phyloP scores from a whole-genome alignment of 2,113 vertebrate species.

The Apodemus sylvaticus region DNA sequence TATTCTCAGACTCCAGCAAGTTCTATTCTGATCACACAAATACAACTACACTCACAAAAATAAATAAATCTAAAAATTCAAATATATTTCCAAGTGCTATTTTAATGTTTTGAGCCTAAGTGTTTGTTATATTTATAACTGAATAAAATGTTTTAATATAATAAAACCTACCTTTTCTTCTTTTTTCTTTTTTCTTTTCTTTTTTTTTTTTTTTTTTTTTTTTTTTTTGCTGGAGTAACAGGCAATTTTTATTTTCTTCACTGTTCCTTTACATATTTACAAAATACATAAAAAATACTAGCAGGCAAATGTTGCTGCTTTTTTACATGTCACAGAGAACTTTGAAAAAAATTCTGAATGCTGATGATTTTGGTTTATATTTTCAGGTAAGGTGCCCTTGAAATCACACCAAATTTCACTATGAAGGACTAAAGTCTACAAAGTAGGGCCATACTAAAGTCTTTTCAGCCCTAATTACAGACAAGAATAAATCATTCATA shows the following conservation, averaged over 20 bases:
- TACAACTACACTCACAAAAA: neutral
- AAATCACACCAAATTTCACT: neutral
- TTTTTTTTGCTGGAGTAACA: neutral
- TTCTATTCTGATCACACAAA: neutral
- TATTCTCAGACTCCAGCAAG: neutral
- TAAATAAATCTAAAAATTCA: neutral
- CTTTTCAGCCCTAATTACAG: neutral
- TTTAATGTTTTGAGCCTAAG: neutral
- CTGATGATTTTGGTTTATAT: neutral
- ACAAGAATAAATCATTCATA: neutral
- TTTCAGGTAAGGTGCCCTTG: neutral
- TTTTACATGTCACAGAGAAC: neutral
- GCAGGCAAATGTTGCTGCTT: neutral
- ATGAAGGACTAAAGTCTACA: neutral
- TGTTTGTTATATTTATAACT: neutral
- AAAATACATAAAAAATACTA: neutral
- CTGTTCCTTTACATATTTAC: neutral
- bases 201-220: no score
- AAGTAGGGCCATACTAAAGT: neutral
- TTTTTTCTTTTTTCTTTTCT: no score
- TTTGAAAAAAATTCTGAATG: neutral
- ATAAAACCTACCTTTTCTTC: neutral
- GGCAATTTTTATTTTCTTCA: neutral
- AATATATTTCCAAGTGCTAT: neutral
- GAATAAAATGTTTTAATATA: neutral